Evolutionary conservation across 2,113 vertebrate species (phyloP).

Genomic region (Rhinichthys klamathensis): DNA sequence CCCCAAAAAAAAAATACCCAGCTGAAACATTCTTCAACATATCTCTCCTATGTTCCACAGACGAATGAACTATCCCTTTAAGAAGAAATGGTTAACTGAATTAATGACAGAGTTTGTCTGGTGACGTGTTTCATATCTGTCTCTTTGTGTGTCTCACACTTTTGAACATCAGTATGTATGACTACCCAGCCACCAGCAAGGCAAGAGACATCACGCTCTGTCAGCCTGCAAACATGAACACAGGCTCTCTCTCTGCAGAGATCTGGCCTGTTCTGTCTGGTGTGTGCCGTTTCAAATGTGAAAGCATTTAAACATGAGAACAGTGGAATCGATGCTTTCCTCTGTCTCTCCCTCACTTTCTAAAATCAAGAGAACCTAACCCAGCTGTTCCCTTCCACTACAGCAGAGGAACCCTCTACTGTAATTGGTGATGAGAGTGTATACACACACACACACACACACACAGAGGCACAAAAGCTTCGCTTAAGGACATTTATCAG

Average conservation of each 20-base stretch:
- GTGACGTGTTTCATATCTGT: neutral
- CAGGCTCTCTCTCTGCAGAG: neutral
- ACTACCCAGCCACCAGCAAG: neutral
- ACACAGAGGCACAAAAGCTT: slow-evolving; percentile 30
- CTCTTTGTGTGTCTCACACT: neutral
- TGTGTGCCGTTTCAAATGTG: neutral
- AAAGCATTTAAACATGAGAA: slow-evolving; percentile 17
- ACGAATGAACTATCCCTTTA: too few species aligned
- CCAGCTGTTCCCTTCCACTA: neutral
- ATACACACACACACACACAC: slow-evolving; percentile 13
- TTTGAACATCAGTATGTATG: slow-evolving; percentile 2
- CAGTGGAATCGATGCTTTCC: neutral
- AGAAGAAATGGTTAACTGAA: neutral
- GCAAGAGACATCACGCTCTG: neutral
- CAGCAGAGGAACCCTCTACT: slow-evolving; percentile 18
- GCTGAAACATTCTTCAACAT: too few species aligned
- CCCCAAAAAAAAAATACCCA: too few species aligned
- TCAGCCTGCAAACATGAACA: neutral
- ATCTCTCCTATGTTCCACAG: too few species aligned
- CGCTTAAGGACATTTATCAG: slow-evolving; percentile 46
- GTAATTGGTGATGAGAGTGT: slow-evolving; percentile 48
- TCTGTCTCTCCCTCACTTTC: neutral
- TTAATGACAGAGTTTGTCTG: neutral
- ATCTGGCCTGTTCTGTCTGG: neutral
- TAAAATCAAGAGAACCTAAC: slow-evolving; percentile 40